Base-by-base conservation (phyloP, 1,140 invertebrate species). In the Marisa cornuarietis region DNA sequence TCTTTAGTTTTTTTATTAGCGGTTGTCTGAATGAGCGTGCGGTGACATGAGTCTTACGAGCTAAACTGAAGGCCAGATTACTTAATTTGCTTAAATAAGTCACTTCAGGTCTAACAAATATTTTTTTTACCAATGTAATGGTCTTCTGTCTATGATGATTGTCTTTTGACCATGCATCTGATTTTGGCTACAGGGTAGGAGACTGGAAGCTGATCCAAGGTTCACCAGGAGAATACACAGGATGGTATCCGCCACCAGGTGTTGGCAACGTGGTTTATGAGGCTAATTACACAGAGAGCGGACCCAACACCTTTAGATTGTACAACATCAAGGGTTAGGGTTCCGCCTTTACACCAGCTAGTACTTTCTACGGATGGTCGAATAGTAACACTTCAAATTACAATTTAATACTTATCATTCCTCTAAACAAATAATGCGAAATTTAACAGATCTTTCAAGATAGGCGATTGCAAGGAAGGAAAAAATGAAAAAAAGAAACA, bases 181-280 rank as follows among this genome's bases (percentile, higher is more conserved):
- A 9, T 10, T 66, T 4, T 76, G 0, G 31, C 16, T 42, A 10
- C 71, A 65, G 78, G 51, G 7, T 79, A 24, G 69, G 78, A 63
- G 54, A 73, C 69, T 73, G 71, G 61, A 73, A 79, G 62, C 69
- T 72, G 71, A 73, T 79, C 9, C 58, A 73, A 26, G 71, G 69
- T 14, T 4, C 10, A 58, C 69, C 71, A 7, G 71, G 71, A 8
- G 14, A 58, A 3, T 49, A 10, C 52, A 42, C 52, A 31, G 78
- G 62, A 31, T 65, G 69, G 61, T 73, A 63, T 62, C 54, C 61
- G 4, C 42, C 58, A 54, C 42, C 62, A 16, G 52, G 20, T 42
- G 61, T 62, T 18, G 51, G 52, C 31, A 22, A 20, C 18, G 22
- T 5, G 13, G 61, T 54, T 9, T 18, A 24, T 62, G 42, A 52